Base-by-base conservation (phyloP, 2,113 vertebrate species). In the Struthidea cinerea region DNA sequence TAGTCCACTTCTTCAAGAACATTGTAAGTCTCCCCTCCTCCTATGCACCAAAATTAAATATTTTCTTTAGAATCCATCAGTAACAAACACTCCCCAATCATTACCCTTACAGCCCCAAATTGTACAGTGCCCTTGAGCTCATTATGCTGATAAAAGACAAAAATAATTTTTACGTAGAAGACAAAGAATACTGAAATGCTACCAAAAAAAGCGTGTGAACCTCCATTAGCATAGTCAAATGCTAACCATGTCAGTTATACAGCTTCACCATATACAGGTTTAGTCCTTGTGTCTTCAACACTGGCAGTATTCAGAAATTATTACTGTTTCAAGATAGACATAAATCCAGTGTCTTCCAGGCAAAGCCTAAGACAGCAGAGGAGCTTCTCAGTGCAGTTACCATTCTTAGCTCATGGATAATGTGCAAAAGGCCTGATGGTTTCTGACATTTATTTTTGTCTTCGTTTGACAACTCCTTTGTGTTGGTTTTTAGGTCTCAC, bases 1-100 rank as follows among this genome's bases (percentile, higher is more conserved):
- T 99, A 95, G 98, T 99, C 88, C 98, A 99, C 91, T 99, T 99
- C 98, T 99, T 99, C 98, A 99, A 99, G 98, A 99, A 98, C 92
- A 99, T 99, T 42, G 99, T 99, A 97, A 99, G 99, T 98, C 39
- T 46, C 8, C 10, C 39, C 57, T 47, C 24, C 32, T 37, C 61
- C 12, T 52, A 33, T 2, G 16, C 37, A 32, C 52, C 59, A 65
- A 27, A 91, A 39, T 9, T 0, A 74, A 68, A 1, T 18, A 26
- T 33, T 56, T 73, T n/a, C 39, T 27, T 55, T 46, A 9, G 19
- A 82, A 53, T 49, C 33, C 35, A n/a, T 4, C 63, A 33, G 42
- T 59, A 77, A 84, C 33, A 63, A 68, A 49, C 4, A 57, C 3
- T 37, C 20, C 14, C 73, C 22, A 12, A 1, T 11, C 23, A 6